Evolutionary conservation across 2,797 vertebrate species (phyloP).

Genomic region (Falco novaeseelandiae): DNA sequence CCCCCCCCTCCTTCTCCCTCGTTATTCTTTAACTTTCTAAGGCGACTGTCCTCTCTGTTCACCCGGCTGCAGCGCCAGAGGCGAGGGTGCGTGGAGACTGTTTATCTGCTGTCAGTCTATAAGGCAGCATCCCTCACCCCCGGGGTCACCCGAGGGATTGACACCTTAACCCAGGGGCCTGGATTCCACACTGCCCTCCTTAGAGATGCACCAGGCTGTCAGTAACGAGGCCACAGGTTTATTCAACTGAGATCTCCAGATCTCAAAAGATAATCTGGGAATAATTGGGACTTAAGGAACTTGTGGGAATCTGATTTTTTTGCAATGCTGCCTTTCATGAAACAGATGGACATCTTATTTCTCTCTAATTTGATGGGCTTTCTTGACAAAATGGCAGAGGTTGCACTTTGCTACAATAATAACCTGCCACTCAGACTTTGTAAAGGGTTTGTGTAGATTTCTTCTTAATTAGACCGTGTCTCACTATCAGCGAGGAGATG

Average conservation of each 20-base stretch:
- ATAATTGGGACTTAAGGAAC: conserved; percentile 92
- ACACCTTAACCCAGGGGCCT: conserved; percentile 86
- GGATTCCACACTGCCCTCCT: conserved; percentile 82
- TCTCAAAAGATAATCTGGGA: conserved; percentile 97
- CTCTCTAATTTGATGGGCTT: conserved; percentile 79
- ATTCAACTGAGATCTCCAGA: conserved; percentile 88
- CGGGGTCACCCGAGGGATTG: conserved; percentile 84
- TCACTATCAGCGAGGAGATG: not conserved
- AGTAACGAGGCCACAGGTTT: conserved; percentile 88
- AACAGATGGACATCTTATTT: conserved; percentile 88
- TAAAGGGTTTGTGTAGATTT: conserved; percentile 50
- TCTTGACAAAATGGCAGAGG: conserved; percentile 71
- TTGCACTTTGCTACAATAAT: conserved; percentile 77
- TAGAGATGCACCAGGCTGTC: conserved; percentile 88
- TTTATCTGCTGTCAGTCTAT: conserved; percentile 83
- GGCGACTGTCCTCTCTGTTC: conserved; percentile 84
- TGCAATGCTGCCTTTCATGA: conserved; percentile 78
- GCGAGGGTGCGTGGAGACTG: conserved; percentile 66
- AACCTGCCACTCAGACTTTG: conserved; percentile 82
- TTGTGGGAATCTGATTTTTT: conserved; percentile 84
- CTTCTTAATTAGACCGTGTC: conserved; percentile 63
- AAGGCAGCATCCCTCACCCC: conserved; percentile 82
- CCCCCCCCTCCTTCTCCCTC: conserved; percentile 36
- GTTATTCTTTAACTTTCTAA: conserved; percentile 71
- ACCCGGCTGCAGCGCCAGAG: conserved; percentile 57